These are phyloP conservation scores for Hormaphis cornu DNA, from an alignment of 1,140 invertebrate species.

Conservation along the genomic window DNA sequence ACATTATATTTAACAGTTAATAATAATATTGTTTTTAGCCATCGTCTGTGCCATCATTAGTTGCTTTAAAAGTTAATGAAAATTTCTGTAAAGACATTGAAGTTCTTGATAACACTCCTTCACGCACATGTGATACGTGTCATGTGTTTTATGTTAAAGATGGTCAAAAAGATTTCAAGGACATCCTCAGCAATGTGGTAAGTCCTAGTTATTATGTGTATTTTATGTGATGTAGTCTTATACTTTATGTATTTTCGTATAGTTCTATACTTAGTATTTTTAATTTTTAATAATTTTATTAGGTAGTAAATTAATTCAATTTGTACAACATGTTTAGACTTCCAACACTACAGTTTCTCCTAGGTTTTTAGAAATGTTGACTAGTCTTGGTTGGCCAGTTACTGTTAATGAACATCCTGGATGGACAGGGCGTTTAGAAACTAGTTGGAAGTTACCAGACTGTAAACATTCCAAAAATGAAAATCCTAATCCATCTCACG, in stretches of 20 bases:
- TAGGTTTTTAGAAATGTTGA: slow-evolving; percentile 69
- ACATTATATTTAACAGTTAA: not conserved
- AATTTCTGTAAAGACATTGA: slow-evolving; percentile 65
- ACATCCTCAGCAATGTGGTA: slow-evolving; percentile 78
- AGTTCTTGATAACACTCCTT: slow-evolving; percentile 67
- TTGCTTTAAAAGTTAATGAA: slow-evolving; percentile 63
- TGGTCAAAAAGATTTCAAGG: slow-evolving; percentile 62
- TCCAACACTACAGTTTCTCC: slow-evolving; percentile 49
- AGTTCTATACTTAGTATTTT: not conserved
- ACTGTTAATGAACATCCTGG: slow-evolving; percentile 70
- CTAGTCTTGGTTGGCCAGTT: slow-evolving; percentile 77
- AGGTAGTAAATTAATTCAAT: not conserved
- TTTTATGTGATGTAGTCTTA: not conserved
- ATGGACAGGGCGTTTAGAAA: slow-evolving; percentile 72
- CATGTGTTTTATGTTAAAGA: slow-evolving; percentile 90
- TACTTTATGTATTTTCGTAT: slow-evolving; percentile 32
- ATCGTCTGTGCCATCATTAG: slow-evolving; percentile 47
- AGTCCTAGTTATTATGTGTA: slow-evolving; percentile 38
- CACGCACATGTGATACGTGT: slow-evolving; percentile 80
- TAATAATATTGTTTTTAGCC: not conserved
- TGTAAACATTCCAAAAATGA: not conserved
- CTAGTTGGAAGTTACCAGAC: slow-evolving; percentile 33
- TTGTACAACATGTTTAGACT: slow-evolving; percentile 39
- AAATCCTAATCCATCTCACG: slow-evolving; percentile 15
- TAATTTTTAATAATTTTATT: slow-evolving; percentile 1